These are phyloP conservation scores for Plebejus melissa DNA, from an alignment of 2,888 invertebrate species.

Conservation along the genomic window DNA sequence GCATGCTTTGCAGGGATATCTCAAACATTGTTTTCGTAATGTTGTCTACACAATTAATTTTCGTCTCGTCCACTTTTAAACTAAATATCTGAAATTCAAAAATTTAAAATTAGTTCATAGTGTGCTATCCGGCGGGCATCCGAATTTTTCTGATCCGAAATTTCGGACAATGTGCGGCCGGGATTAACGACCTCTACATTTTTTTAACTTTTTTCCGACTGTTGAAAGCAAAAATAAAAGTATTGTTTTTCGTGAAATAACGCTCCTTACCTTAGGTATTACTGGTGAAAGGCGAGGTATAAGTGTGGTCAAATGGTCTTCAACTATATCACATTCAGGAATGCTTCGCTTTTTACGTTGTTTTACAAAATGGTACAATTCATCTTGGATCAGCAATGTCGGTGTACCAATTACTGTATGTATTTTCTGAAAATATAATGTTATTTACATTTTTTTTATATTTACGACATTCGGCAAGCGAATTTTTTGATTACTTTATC, in stretches of 20 bases:
- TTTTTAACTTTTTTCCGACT: too few relatives aligned
- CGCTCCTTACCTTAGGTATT: conserved; percentile 83
- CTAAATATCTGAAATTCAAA: conserved; percentile 81
- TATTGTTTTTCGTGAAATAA: conserved; percentile 5
- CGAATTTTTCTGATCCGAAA: too few relatives aligned
- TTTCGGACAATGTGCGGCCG: too few relatives aligned
- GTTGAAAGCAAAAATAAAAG: background rate
- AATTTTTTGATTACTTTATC: too few relatives aligned
- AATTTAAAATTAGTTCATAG: background rate
- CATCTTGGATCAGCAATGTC: conserved; percentile 77
- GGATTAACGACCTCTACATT: too few relatives aligned
- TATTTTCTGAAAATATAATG: conserved; percentile 78
- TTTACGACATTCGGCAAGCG: background rate
- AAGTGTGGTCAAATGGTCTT: conserved; percentile 62
- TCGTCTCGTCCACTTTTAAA: conserved; percentile 85
- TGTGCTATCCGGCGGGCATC: too few relatives aligned
- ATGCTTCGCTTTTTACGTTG: conserved; percentile 52
- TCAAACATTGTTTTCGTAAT: conserved; percentile 84
- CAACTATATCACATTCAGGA: conserved; percentile 33
- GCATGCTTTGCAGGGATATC: conserved; percentile 82
- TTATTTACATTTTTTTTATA: background rate
- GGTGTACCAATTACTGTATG: conserved; percentile 80
- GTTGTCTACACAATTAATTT: conserved; percentile 83
- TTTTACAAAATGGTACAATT: conserved; percentile 73
- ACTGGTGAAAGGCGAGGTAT: conserved; percentile 85